phyloP scores from a whole-genome alignment of 2,797 vertebrate species.

The Perodicticus potto region DNA sequence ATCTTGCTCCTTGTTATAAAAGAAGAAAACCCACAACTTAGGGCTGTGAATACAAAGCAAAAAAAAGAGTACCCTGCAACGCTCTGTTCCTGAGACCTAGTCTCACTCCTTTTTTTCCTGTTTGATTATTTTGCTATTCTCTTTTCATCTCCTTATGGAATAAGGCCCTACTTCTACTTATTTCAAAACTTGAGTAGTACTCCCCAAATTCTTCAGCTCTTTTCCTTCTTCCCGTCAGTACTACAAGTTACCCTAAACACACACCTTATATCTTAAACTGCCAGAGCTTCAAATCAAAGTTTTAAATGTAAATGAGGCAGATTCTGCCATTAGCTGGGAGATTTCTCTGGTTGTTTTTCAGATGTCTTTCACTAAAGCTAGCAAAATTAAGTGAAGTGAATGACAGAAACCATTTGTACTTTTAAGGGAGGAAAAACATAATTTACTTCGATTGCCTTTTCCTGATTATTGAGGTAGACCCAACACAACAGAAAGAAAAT shows the following conservation, averaged over 20 bases:
- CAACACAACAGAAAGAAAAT: slow-evolving; percentile 4
- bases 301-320: slow-evolving; percentile 44
- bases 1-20: slow-evolving; percentile 30
- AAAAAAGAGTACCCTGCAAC: neutral
- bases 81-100: neutral
- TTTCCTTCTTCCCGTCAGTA: neutral
- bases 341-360: slow-evolving; percentile 8
- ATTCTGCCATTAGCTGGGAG: slow-evolving; percentile 28
- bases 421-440: neutral
- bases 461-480: neutral
- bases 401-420: neutral
- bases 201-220: neutral
- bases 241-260: neutral
- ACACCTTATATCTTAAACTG: slow-evolving; percentile 27
- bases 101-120: neutral
- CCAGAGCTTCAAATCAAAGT: neutral
- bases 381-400: slow-evolving; percentile 52
- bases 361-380: slow-evolving; percentile 36
- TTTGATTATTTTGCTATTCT: neutral
- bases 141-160: neutral
- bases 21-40: slow-evolving; percentile 33
- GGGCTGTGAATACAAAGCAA: neutral
- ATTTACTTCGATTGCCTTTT: slow-evolving; percentile 22
- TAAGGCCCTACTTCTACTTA: neutral
- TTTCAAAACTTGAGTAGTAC: neutral